Evolutionary conservation across 2,888 invertebrate species (phyloP), one percentile per base, ranked within the genome.

Genomic region (Nipponacmea schrenckii): DNA sequence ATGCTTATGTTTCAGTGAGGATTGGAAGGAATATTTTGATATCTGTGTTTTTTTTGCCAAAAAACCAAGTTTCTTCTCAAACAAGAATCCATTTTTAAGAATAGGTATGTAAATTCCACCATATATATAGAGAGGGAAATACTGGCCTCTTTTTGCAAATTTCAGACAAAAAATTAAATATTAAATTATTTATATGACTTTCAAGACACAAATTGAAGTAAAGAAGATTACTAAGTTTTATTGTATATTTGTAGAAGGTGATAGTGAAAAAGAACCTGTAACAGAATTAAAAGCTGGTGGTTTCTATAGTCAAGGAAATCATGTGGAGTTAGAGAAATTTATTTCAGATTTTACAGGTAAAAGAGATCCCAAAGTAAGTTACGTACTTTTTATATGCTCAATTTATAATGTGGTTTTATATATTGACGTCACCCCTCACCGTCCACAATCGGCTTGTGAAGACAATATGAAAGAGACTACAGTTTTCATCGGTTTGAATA

Each of bases 31-130:
- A 17, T 89, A 92, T 31, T 93, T 93, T 81, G 92, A 93, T 83
- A 88, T 93, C 63, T 90, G 92, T 5, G 85, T 94, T 0, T 93
- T 92, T 78, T 93, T 91, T 86, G 93, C 94, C 0, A 92, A 92
- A 79, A 94, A 95, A 84, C 94, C 94, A 0, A 93, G 92, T 0
- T 94, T 94, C 86, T 94, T 94, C 80, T 82, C 78, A 20, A 81
- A 82, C 24, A 74, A 90, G 26, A 89, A 92, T 64, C 91, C 92
- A 0, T 94, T 93, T 69, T 73, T 80, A 14, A 75, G 73, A 26
- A 62, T 84, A 69, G 82, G 85, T 85, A 76, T 62, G 26, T 27
- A 24, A 12, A 62, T 4, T 17, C 17, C 63, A 63, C n/a, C 31
- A 46, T 45, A 69, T 39, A 56, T 39, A 5, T 31, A 27, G 12